Base-by-base conservation (phyloP, 2,797 vertebrate species). In the Acridotheres tristis region DNA sequence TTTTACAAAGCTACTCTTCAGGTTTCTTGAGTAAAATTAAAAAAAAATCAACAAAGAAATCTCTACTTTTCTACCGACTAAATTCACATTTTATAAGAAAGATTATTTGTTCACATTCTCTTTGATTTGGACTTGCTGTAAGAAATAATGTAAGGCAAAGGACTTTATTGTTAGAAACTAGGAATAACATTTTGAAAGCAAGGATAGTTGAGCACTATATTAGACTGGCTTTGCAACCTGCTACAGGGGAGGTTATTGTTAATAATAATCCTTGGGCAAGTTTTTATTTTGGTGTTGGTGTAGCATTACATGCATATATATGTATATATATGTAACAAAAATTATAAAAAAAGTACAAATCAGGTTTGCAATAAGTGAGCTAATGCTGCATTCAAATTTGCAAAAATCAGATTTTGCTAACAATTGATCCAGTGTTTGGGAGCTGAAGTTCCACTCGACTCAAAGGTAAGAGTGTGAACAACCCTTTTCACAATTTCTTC, bases 291-390 rank as follows among this genome's bases (percentile, higher is more conserved):
- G 4, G 19, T 53, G 47, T 30, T 30, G 4, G 19, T 53, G 47
- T 20, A 53, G 16, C 16, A 13, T n/a, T 59, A 19, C 8, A 59
- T 9, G 3, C 21, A 40, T 40, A 4, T n/a, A 14, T 36, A 27
- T n/a, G 26, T 30, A 57, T 15, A 20, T 30, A 16, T 16, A 29
- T 20, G 6, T 9, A 43, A 38, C 3, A 30, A 36, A 59, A 61
- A n/a, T 45, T 17, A 8, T 2, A 2, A 63, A 75, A 75, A 38
- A 13, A 5, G 1, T n/a, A 22, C 69, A 77, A 42, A 74, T 47
- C 9, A 20, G 1, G 1, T 63, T 85, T 75, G 3, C 0, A 2
- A 48, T 36, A 38, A 85, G 72, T 30, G 6, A 68, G 2, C 3
- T 72, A 79, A 50, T 38, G 20, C 2, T 79, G 5, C 7, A 29